Percentiles rank a stretch among this genome's conserved stretches.
phyloP scores from a whole-genome alignment of 2,888 invertebrate species.

The Serrognathus titanus region DNA sequence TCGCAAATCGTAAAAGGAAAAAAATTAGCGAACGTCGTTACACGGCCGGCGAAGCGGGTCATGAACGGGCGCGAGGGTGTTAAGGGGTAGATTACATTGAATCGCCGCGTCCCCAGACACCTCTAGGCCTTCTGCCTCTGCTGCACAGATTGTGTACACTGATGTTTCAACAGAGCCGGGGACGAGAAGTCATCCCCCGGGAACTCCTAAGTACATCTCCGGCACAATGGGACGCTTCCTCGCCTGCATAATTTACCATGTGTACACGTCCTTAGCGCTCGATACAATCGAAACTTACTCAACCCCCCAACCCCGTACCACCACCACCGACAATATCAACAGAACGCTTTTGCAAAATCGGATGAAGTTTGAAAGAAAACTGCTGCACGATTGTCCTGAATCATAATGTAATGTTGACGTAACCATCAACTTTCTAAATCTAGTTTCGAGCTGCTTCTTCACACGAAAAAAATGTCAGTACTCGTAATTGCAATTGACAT shows the following conservation, averaged over 20 bases:
- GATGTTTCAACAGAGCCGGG: constrained; percentile 25
- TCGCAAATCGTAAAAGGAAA: too few relatives aligned
- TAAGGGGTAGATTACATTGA: constrained; percentile 22
- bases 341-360: too few relatives aligned
- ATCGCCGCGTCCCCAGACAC: constrained; percentile 26
- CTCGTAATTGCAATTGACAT: too few relatives aligned
- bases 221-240: constrained; percentile 2
- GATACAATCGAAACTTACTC: not conserved
- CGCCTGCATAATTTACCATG: constrained; percentile 3
- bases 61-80: constrained; percentile 4
- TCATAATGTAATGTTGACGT: too few relatives aligned
- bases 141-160: constrained; percentile 30
- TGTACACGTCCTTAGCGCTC: not conserved
- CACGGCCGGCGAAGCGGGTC: not conserved
- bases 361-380: too few relatives aligned
- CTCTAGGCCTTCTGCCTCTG: constrained; percentile 26
- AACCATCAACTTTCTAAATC: too few relatives aligned
- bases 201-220: constrained; percentile 11
- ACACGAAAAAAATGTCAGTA: too few relatives aligned
- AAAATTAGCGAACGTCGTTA: not conserved
- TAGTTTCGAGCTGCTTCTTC: too few relatives aligned
- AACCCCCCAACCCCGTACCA: too few relatives aligned
- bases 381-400: too few relatives aligned
- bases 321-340: too few relatives aligned
- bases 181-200: constrained; percentile 10